A percentile compares a stretch with the other conserved stretches of the same genome.
phyloP scores from a whole-genome alignment of 2,113 vertebrate genomes.

The Leptocoma aspasia region DNA sequence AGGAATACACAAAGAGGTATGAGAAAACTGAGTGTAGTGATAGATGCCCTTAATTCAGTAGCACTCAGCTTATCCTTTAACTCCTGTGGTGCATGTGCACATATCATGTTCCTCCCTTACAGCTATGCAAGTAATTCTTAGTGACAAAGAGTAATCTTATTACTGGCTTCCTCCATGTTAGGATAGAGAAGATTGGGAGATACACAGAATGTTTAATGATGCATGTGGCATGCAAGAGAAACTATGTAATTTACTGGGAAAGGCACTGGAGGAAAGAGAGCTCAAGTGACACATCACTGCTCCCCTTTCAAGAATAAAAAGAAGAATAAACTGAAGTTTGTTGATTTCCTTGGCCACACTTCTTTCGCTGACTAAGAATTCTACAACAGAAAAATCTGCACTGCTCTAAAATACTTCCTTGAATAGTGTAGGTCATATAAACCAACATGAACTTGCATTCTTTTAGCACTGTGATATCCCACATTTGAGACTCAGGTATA shows the following conservation, averaged over 20 bases:
- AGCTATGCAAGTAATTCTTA: not conserved
- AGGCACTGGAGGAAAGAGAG: not conserved
- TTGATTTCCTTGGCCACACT: not conserved
- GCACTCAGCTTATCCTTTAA: not conserved
- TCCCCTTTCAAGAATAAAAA: not conserved
- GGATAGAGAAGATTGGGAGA: not conserved
- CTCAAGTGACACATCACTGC: not conserved
- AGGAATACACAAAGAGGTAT: not conserved
- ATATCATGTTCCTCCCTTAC: not conserved
- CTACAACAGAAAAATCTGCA: not conserved
- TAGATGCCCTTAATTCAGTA: not conserved
- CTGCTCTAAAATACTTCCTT: not conserved
- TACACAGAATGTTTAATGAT: not conserved
- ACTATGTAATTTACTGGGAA: slow-evolving; percentile 13
- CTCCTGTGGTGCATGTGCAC: not conserved
- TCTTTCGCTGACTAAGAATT: not conserved
- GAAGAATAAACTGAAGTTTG: not conserved
- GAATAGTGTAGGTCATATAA: not conserved
- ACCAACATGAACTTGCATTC: not conserved
- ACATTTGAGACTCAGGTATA: not conserved
- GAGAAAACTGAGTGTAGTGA: not conserved
- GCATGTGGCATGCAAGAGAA: not conserved
- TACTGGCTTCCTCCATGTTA: not conserved
- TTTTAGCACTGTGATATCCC: not conserved
- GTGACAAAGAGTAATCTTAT: slow-evolving; percentile 35